Evolutionary conservation across 2,888 invertebrate genomes (phyloP).

Genomic region (Lasioglossum vierecki): DNA sequence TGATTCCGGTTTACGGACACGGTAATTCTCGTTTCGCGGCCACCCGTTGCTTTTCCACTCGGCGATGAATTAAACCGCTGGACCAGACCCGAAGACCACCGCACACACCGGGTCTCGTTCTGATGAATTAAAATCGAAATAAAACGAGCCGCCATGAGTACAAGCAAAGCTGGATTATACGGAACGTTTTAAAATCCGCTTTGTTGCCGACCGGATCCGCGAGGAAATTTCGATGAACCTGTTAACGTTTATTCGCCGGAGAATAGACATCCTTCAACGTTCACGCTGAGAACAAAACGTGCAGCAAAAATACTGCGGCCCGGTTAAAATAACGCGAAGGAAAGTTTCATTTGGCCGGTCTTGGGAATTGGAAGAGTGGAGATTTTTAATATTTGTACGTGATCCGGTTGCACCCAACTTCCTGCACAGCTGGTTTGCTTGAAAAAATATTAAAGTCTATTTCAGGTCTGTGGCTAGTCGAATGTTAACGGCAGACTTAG

Average conservation of each 20-base stretch:
- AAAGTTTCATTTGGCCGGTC: not conserved
- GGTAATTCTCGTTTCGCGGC: not conserved
- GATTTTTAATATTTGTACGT: not conserved
- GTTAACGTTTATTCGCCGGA: not conserved
- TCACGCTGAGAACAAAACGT: not conserved
- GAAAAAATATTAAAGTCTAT: not conserved
- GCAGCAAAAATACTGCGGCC: not conserved
- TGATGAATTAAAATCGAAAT: slow-evolving; percentile 6
- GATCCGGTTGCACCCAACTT: not conserved
- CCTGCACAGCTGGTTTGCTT: not conserved
- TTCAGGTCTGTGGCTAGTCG: not conserved
- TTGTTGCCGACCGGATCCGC: not conserved
- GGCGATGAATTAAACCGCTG: slow-evolving; percentile 13
- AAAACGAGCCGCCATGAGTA: not conserved
- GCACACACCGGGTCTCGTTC: not conserved
- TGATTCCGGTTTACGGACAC: slow-evolving; percentile 32
- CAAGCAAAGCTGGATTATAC: not conserved
- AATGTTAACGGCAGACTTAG: not conserved
- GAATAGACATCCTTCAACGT: not conserved
- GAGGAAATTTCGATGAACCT: not conserved
- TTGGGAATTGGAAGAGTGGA: not conserved
- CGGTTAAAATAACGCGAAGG: not conserved
- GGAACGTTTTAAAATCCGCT: not conserved
- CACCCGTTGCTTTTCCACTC: slow-evolving; percentile 5
- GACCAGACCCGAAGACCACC: not conserved